These are phyloP conservation scores for Labeo rohita DNA, from an alignment of 2,113 vertebrate species.

Conservation along the genomic window DNA sequence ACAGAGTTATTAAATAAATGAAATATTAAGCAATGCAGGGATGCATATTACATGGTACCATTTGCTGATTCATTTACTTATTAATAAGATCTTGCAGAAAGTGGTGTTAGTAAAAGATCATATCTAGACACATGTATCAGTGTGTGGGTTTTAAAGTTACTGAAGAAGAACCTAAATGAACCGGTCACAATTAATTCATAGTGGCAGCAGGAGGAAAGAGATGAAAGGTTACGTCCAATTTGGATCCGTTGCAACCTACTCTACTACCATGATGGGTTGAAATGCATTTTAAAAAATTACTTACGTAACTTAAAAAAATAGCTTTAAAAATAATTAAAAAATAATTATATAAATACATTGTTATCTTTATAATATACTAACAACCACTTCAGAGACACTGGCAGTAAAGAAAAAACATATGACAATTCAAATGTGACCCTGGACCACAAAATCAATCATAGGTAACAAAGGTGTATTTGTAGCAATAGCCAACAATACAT, in stretches of 20 bases:
- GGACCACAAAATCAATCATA: too few species aligned
- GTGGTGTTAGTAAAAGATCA: neutral
- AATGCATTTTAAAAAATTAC: neutral
- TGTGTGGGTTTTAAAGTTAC: neutral
- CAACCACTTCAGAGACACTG: too few species aligned
- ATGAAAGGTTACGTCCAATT: neutral
- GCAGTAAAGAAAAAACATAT: too few species aligned
- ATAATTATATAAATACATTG: too few species aligned
- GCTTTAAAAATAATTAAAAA: too few species aligned
- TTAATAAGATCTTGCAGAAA: neutral
- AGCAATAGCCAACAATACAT: too few species aligned
- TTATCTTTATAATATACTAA: too few species aligned
- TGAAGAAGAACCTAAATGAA: neutral
- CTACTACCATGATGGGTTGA: neutral
- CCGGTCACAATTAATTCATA: neutral
- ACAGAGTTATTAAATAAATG: neutral
- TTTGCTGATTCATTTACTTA: conserved; percentile 15
- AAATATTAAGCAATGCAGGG: neutral
- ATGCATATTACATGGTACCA: conserved; percentile 16
- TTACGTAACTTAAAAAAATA: too few species aligned
- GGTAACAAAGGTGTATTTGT: too few species aligned
- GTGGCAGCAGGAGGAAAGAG: neutral
- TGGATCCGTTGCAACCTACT: neutral
- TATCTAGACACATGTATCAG: conserved; percentile 2
- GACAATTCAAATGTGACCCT: too few species aligned